Base-by-base conservation (phyloP, 2,113 vertebrate genomes). In the Suricata suricatta region DNA sequence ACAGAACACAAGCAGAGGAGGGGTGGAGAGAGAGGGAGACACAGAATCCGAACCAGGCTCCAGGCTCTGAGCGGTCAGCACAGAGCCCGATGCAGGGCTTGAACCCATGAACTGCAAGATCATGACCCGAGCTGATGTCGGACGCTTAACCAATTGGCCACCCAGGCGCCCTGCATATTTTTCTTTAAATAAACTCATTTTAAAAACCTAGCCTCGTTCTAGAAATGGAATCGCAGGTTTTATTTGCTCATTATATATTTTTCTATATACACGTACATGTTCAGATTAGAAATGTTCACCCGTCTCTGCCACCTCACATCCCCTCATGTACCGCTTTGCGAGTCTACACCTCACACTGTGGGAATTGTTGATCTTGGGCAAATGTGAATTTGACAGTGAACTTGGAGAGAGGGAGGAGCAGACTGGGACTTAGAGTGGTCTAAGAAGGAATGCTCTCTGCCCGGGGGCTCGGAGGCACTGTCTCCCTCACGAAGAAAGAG, bases 141-240 rank as follows among this genome's bases (percentile, higher is more conserved):
- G 57, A 2, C 21, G 7, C 57, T 60, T 2, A 60, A 60, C 57
- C 21, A 17, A 10, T 7, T 60, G 54, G 54, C 54, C 19, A 57
- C 17, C 54, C 54, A 57, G 54, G 54, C 19, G 7, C 54, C 54
- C 54, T 79, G 11, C 10, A 13, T 63, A 16, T 31, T 85, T 96
- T 94, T 63, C 68, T 85, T 76, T 83, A 74, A 68, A 27, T 90
- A 33, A 90, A 54, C 29, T 82, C 33, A 87, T n/a, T 74, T 81
- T 66, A 25, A 41, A 97, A 93, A 68, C 7, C 17, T 35, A 72
- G 21, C 14, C 44, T 71, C 31, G 38, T 1, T 93, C 69, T 87
- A 17, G 66, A n/a, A 84, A 77, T 87, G 81, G 87, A 76, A 50
- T 54, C 83, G 57, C 7, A 57, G 50, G 63, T 69, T 82, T 86